Evolutionary conservation across 2,113 vertebrate genomes (phyloP).

Genomic region (Pterocles orientalis): DNA sequence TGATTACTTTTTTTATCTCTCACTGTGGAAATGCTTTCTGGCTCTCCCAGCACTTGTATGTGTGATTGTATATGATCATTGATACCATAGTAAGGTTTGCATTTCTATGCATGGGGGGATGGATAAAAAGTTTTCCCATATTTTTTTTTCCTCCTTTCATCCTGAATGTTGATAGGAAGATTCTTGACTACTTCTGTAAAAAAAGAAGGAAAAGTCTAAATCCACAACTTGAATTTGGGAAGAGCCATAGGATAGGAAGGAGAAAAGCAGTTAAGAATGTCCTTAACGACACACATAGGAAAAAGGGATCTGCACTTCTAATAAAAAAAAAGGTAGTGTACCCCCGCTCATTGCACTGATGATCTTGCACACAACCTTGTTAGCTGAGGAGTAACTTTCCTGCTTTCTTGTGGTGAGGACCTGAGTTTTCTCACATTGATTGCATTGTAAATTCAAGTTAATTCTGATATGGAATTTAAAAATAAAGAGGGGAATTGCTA

Average conservation of each 20-base stretch:
- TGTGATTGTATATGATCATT: background rate
- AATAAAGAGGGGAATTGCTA: background rate
- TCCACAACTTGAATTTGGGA: background rate
- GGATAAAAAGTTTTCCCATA: background rate
- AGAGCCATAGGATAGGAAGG: background rate
- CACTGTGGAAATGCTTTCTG: background rate
- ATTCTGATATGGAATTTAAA: background rate
- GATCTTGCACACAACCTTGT: background rate
- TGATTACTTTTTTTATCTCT: background rate
- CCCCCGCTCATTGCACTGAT: background rate
- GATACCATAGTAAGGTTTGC: background rate
- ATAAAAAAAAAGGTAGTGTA: background rate
- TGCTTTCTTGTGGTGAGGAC: background rate
- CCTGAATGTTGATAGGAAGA: background rate
- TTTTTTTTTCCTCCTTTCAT: background rate
- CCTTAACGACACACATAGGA: accelerated
- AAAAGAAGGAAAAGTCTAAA: background rate
- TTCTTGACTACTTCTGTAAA: background rate
- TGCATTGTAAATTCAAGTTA: background rate
- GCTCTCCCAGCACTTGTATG: background rate
- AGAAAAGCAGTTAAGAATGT: background rate
- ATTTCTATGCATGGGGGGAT: background rate
- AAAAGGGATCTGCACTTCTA: background rate
- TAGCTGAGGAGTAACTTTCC: background rate
- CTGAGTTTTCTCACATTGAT: background rate